Evolutionary conservation across 2,888 invertebrate species (phyloP).

Genomic region (Ormyrus nitidulus): DNA sequence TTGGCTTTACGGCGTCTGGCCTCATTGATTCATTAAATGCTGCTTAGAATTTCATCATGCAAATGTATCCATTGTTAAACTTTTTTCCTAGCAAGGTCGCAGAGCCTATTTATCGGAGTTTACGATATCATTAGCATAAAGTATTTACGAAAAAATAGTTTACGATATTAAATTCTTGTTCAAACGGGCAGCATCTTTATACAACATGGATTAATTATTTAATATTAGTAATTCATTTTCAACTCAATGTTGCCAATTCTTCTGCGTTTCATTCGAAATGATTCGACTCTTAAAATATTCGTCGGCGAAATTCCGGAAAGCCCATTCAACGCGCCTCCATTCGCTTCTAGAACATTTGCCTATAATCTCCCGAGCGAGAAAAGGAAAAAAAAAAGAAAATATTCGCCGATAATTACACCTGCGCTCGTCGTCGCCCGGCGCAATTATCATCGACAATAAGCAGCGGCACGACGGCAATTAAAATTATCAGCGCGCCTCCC

Average conservation of each 20-base stretch:
- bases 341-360: too few species aligned
- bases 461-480: neutral
- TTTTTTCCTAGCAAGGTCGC: slow-evolving; percentile 24
- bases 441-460: neutral
- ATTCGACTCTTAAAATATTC: neutral
- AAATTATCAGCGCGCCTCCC: neutral
- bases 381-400: neutral
- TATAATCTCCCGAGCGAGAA: neutral
- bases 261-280: neutral
- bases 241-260: neutral
- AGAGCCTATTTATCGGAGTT: slow-evolving; percentile 19
- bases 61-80: slow-evolving; percentile 32
- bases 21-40: slow-evolving; percentile 26
- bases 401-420: neutral
- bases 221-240: neutral
- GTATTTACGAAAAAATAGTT: slow-evolving; percentile 8
- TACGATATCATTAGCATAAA: slow-evolving; percentile 27
- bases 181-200: too few species aligned
- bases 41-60: slow-evolving; percentile 31
- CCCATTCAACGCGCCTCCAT: neutral
- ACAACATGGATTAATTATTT: neutral
- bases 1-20: neutral
- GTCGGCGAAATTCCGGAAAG: neutral
- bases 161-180: slow-evolving; percentile 6
- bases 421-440: too few species aligned